Percentiles rank a stretch among this genome's conserved stretches.
Evolutionary conservation across 1,140 invertebrate genomes (phyloP).

Genomic region (Physella acuta): DNA sequence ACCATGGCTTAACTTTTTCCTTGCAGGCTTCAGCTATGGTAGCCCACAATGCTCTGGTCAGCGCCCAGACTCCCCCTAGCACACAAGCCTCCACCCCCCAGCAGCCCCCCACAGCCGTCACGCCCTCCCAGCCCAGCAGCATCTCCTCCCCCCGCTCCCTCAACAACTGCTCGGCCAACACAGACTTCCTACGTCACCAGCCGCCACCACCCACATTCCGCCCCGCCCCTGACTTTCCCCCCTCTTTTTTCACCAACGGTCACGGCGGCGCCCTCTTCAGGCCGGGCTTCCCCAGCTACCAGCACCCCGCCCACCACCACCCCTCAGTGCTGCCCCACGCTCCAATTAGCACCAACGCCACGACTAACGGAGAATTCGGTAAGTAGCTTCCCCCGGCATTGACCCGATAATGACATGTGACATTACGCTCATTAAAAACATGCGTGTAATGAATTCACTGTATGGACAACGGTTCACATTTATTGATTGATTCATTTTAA

Average conservation of each 20-base stretch:
- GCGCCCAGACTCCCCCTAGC: constrained; percentile 31
- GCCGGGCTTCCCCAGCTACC: constrained; percentile 44
- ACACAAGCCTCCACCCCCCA: constrained; percentile 34
- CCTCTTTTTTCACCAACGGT: constrained; percentile 56
- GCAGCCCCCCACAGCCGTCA: constrained; percentile 38
- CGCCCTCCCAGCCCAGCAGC: constrained; percentile 33
- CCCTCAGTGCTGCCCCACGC: constrained; percentile 45
- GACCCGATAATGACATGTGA: not conserved
- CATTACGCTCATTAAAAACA: not conserved
- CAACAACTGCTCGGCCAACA: constrained; percentile 43
- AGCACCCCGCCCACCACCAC: constrained; percentile 55
- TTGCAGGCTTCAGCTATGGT: constrained; percentile 49
- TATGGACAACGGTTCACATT: too few relatives aligned
- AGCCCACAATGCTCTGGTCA: constrained; percentile 25
- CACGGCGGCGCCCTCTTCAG: constrained; percentile 54
- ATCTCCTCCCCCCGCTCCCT: constrained; percentile 34
- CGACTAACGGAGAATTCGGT: constrained; percentile 54
- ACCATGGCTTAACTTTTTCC: too few relatives aligned
- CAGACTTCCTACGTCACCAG: constrained; percentile 51
- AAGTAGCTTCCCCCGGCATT: too few relatives aligned
- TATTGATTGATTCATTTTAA: too few relatives aligned
- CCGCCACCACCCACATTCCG: constrained; percentile 47
- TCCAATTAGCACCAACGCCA: constrained; percentile 39
- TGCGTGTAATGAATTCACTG: too few relatives aligned
- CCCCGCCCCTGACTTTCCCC: constrained; percentile 47